A percentile compares a stretch with the other conserved stretches of the same genome.
Evolutionary conservation across 2,888 invertebrate species (phyloP).

Genomic region (Latrodectus hesperus): DNA sequence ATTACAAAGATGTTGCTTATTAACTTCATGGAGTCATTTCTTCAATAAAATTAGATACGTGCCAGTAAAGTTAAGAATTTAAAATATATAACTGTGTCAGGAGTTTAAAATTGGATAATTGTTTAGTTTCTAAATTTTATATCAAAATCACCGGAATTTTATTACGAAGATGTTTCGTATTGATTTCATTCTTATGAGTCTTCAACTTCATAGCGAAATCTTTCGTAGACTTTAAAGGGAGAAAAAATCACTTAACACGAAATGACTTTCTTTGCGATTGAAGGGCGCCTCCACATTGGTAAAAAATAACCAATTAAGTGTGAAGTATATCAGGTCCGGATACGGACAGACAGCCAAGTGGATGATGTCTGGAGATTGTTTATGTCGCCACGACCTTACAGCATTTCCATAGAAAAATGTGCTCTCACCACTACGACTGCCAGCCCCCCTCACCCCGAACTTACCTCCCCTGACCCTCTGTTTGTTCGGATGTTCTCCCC

Average conservation of each 20-base stretch:
- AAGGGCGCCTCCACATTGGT: not conserved
- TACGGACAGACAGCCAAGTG: not conserved
- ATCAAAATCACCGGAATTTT: too few species aligned
- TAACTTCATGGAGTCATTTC: too few species aligned
- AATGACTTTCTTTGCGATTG: not conserved
- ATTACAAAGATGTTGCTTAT: too few species aligned
- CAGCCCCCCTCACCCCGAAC: not conserved
- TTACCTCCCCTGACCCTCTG: constrained; percentile 3
- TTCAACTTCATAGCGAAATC: too few species aligned
- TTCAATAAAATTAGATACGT: too few species aligned
- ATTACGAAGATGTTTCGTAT: too few species aligned
- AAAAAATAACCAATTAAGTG: not conserved
- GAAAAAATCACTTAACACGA: not conserved
- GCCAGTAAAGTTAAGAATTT: too few species aligned
- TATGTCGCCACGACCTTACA: not conserved
- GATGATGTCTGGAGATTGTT: constrained; percentile 22
- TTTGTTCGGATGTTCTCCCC: not conserved
- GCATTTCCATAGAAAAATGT: constrained; percentile 1
- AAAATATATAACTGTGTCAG: too few species aligned
- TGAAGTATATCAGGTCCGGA: not conserved
- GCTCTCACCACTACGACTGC: not conserved
- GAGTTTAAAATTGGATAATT: too few species aligned
- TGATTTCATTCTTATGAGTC: too few species aligned
- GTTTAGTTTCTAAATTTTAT: too few species aligned
- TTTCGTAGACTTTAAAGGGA: too few species aligned